Evolutionary conservation across 2,888 invertebrate genomes (phyloP).

Genomic region (Escarpia spicata): DNA sequence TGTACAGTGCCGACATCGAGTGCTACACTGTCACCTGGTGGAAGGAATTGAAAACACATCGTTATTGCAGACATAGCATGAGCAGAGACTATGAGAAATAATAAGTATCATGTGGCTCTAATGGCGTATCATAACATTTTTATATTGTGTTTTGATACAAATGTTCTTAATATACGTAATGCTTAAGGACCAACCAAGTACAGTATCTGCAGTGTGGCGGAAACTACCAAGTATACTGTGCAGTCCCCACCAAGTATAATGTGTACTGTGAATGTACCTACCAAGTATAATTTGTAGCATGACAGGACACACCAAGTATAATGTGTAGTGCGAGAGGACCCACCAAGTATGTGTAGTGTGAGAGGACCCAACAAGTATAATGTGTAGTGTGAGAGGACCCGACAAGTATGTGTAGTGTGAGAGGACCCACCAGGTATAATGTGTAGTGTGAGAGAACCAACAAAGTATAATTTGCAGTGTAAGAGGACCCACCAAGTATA

Average conservation of each 20-base stretch:
- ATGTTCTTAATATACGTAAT: background rate
- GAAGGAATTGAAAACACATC: background rate
- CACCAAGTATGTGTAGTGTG: background rate
- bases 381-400: background rate
- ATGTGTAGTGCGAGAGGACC: background rate
- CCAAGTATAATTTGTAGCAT: background rate
- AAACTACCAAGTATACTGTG: background rate
- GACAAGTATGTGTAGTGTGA: background rate
- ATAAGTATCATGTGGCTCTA: background rate
- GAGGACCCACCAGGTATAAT: background rate
- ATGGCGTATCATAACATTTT: background rate
- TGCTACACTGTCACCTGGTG: conserved; percentile 74
- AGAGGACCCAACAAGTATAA: background rate
- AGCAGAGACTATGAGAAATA: background rate
- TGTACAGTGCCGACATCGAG: conserved; percentile 82
- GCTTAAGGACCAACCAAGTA: background rate
- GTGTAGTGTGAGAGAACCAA: background rate
- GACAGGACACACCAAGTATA: background rate
- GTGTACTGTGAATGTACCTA: background rate
- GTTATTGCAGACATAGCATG: background rate
- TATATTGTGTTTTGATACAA: background rate
- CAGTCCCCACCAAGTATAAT: background rate
- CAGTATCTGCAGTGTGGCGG: background rate
- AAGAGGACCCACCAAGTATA: background rate
- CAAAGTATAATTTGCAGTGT: background rate